Conservation (phyloP, 2,797 vertebrate genomes). For the Emydoidea blandingii region DNA sequence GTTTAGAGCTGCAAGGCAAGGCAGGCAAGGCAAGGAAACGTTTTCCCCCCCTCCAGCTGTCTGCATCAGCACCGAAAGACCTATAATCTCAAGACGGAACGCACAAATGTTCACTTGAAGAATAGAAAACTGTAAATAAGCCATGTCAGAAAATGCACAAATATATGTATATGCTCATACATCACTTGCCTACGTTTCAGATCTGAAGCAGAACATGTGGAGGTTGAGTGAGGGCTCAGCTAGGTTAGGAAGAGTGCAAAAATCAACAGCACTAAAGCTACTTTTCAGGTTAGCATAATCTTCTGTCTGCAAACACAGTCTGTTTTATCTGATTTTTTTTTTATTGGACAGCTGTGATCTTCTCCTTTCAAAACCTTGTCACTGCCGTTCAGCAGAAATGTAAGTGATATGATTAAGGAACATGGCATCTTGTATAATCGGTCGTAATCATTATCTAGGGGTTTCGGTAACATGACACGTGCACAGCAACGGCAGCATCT, state of each 20-base stretch:
- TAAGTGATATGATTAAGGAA: conserved; percentile 84
- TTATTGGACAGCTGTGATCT: conserved; percentile 80
- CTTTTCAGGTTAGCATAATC: conserved; percentile 54
- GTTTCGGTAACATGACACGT: conserved; percentile 76
- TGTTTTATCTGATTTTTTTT: conserved; percentile 75
- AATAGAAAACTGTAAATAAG: conserved; percentile 23
- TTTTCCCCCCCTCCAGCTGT: conserved; percentile 49
- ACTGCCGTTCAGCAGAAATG: conserved; percentile 74
- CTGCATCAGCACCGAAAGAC: conserved; percentile 42
- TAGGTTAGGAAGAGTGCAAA: conserved; percentile 41
- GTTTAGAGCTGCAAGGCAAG: conserved; percentile 14
- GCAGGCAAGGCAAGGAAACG: conserved; percentile 19
- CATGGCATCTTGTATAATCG: conserved; percentile 80
- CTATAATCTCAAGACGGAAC: neutral
- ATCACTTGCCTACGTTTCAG: neutral
- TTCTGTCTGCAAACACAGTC: conserved; percentile 64
- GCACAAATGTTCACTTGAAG: conserved; percentile 10
- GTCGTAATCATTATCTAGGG: conserved; percentile 80
- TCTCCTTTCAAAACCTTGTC: conserved; percentile 83
- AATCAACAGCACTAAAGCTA: conserved; percentile 49
- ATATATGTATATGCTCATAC: neutral
- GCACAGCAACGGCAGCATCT: conserved; percentile 76
- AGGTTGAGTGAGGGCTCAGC: conserved; percentile 28
- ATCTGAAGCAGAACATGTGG: neutral
- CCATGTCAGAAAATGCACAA: neutral